phyloP scores from a whole-genome alignment of 2,113 vertebrate species.

The Picathartes gymnocephalus region DNA sequence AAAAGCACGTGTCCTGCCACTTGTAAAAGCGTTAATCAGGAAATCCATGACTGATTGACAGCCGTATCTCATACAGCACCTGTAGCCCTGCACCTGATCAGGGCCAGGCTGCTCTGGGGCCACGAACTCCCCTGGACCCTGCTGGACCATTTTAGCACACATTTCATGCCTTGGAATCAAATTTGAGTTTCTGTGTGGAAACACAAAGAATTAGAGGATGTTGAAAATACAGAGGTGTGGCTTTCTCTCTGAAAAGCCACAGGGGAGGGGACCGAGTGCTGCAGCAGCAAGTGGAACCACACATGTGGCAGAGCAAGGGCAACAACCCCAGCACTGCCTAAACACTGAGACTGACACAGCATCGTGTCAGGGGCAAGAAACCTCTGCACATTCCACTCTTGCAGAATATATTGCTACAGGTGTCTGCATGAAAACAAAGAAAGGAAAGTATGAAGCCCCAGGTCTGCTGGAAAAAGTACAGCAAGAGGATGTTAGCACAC shows the following conservation, averaged over 20 bases:
- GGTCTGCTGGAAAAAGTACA: neutral
- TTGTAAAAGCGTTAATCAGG: neutral
- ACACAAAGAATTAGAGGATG: neutral
- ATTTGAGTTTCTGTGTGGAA: neutral
- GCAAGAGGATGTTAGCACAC: neutral
- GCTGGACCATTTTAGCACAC: neutral
- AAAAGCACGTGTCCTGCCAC: neutral
- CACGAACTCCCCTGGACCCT: neutral
- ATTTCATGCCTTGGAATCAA: neutral
- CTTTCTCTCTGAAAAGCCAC: neutral
- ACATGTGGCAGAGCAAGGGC: neutral
- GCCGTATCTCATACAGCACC: neutral
- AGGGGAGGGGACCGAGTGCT: neutral
- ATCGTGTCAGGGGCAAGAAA: neutral
- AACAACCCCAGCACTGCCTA: neutral
- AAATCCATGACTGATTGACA: neutral
- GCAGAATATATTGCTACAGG: neutral
- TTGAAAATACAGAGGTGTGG: neutral
- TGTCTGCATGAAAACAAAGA: neutral
- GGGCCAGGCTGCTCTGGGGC: neutral
- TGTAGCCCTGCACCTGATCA: accelerated
- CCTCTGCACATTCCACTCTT: neutral
- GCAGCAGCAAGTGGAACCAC: neutral
- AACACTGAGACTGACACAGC: neutral
- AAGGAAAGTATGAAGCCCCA: neutral